A percentile compares a stretch with the other conserved stretches of the same genome.
Evolutionary conservation across 2,797 vertebrate species (phyloP).

Genomic region (Pseudochaenichthys georgianus): DNA sequence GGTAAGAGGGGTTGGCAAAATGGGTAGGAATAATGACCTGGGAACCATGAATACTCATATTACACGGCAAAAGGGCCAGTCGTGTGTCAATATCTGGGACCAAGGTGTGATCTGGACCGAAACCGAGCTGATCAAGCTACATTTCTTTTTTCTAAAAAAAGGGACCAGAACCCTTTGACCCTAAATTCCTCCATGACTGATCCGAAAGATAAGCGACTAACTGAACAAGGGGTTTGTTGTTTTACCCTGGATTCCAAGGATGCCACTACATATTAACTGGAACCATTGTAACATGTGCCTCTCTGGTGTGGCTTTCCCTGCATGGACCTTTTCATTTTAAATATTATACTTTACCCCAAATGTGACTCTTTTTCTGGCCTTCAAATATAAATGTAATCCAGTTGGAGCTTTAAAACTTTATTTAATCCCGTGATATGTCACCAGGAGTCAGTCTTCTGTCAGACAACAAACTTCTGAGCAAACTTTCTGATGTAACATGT

Average conservation of each 20-base stretch:
- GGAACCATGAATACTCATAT: background rate
- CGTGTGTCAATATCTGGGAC: background rate
- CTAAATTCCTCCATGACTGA: conserved; percentile 8
- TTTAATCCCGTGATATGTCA: conserved; percentile 12
- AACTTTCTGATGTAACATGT: conserved; percentile 17
- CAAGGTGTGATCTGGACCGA: background rate
- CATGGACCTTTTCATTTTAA: background rate
- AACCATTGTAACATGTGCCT: background rate
- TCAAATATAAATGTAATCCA: background rate
- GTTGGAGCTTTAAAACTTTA: background rate
- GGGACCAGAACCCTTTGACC: background rate
- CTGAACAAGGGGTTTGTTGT: conserved; percentile 38
- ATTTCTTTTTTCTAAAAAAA: background rate
- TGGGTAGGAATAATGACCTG: background rate
- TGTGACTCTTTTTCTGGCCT: background rate
- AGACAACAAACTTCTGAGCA: conserved; percentile 11
- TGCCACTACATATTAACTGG: background rate
- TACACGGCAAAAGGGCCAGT: background rate
- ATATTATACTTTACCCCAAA: background rate
- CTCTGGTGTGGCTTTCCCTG: background rate
- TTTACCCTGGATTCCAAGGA: conserved; percentile 10
- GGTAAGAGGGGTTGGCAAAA: background rate
- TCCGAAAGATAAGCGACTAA: background rate
- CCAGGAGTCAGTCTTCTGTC: conserved; percentile 24
- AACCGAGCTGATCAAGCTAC: conserved; percentile 6